phyloP scores from a whole-genome alignment of 2,797 vertebrate species.

The Squalus acanthias region DNA sequence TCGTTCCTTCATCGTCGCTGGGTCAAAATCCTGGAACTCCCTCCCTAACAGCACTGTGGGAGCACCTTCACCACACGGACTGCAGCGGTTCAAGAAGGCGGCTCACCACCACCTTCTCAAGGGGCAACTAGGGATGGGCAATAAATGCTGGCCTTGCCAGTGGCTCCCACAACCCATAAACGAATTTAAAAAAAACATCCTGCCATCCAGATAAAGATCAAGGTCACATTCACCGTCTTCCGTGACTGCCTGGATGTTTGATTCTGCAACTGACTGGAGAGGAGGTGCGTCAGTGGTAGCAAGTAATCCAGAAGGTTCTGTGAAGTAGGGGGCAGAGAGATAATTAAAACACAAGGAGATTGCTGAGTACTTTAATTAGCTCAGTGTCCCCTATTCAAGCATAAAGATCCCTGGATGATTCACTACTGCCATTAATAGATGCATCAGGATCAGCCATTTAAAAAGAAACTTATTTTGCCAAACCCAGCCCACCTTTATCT shows the following conservation, averaged over 20 bases:
- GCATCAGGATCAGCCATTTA: neutral
- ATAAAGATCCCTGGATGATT: neutral
- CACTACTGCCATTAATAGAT: slow-evolving; percentile 1
- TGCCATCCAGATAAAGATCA: neutral
- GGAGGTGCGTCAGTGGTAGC: neutral
- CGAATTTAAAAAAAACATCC: neutral
- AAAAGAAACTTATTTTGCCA: neutral
- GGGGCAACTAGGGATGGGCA: too few species aligned
- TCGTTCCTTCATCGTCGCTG: too few species aligned
- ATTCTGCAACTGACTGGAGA: neutral
- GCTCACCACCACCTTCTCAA: too few species aligned
- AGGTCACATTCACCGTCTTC: neutral
- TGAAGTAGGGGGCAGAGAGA: neutral
- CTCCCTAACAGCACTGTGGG: too few species aligned
- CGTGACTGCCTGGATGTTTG: neutral
- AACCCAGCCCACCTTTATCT: neutral
- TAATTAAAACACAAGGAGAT: slow-evolving; percentile 21
- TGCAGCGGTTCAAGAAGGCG: too few species aligned
- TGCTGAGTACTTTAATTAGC: neutral
- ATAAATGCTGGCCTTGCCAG: too few species aligned
- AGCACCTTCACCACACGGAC: too few species aligned
- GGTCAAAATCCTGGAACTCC: too few species aligned
- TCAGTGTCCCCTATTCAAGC: neutral
- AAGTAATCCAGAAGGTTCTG: neutral
- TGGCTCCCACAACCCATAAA: too few species aligned